Evolutionary conservation across 2,113 vertebrate species (phyloP), one percentile per base, ranked within the genome.

Genomic region (Mesembrinibis cayennensis): DNA sequence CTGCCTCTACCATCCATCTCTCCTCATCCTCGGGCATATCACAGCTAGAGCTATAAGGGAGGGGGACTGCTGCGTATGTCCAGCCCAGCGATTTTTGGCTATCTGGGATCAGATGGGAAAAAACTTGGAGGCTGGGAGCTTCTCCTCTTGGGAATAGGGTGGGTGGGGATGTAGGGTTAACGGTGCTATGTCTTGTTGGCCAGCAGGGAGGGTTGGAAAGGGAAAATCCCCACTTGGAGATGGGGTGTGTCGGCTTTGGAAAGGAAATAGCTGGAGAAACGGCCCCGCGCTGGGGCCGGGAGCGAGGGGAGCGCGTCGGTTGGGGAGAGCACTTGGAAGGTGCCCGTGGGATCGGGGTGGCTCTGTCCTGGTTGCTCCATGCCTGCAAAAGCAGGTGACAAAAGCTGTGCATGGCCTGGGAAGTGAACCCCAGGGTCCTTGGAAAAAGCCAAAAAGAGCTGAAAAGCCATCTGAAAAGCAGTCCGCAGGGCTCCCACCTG

Each of bases 51-150:
- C 34, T 49, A 0, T 12, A 15, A 53, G 26, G 69, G 20, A 58
- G 29, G 1, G 2, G 16, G 44, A 23, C 11, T 11, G 19, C 59
- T 70, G 40, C 0, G 0, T 26, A 6, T 0, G 2, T 22, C 23
- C 53, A n/a, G 1, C 8, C 16, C 58, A 8, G 38, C 0, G 15
- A 23, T 44, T 52, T 78, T 52, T 1, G 1, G 3, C 32, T 42
- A 11, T 12, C 44, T 87, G 70, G 55, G 25, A 29, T 67, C 74
- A 42, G 34, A 27, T 17, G 30, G 83, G 63, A 34, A 69, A 42
- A 65, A 29, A 5, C 2, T 4, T 13, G 29, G 45, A 42, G 50
- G 13, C 16, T 78, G 50, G 59, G 63, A 78, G 52, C 27, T 36
- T 66, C 36, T 87, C 34, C 7, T 80, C 2, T 26, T 22, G 27